Conservation (phyloP, 1,140 invertebrate species). For the Apolygus lucorum region DNA sequence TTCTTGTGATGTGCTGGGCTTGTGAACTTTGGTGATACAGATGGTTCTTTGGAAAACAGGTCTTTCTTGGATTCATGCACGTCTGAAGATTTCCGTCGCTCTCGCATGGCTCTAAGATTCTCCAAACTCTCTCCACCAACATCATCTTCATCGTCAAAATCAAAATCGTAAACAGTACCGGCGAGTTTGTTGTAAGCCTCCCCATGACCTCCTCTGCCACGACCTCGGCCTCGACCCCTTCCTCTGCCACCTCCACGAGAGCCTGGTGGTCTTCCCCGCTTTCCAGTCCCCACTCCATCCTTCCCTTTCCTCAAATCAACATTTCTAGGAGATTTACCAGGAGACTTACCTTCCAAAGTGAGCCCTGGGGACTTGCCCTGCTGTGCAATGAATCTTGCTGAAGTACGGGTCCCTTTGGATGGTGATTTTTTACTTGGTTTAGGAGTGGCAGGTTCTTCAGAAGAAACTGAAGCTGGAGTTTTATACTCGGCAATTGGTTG, state of each 20-base stretch:
- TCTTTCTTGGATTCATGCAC: slow-evolving; percentile 51
- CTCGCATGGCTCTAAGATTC: slow-evolving; percentile 68
- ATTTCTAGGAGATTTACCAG: slow-evolving; percentile 63
- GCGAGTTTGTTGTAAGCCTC: slow-evolving; percentile 53
- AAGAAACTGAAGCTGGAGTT: slow-evolving; percentile 20
- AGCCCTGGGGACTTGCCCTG: slow-evolving; percentile 51
- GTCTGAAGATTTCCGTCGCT: slow-evolving; percentile 67
- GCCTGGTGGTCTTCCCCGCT: slow-evolving; percentile 41
- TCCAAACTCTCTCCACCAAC: slow-evolving; percentile 56
- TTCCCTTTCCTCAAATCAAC: slow-evolving; percentile 32
- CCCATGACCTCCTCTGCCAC: slow-evolving; percentile 43
- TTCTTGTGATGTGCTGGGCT: slow-evolving; percentile 41
- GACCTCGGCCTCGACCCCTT: slow-evolving; percentile 58
- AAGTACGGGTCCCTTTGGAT: slow-evolving; percentile 53
- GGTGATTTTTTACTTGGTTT: slow-evolving; percentile 50
- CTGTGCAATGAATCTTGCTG: slow-evolving; percentile 49
- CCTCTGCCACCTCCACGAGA: slow-evolving; percentile 49
- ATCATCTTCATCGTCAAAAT: slow-evolving; percentile 75
- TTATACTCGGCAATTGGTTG: slow-evolving; percentile 24
- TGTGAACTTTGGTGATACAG: slow-evolving; percentile 46
- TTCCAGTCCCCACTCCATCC: slow-evolving; percentile 42
- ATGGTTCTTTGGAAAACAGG: slow-evolving; percentile 48
- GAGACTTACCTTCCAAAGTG: too few relatives aligned
- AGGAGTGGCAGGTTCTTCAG: slow-evolving; percentile 23
- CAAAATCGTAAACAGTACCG: slow-evolving; percentile 78